phyloP scores from a whole-genome alignment of 2,888 invertebrate species.

The Gastrophysa polygoni region DNA sequence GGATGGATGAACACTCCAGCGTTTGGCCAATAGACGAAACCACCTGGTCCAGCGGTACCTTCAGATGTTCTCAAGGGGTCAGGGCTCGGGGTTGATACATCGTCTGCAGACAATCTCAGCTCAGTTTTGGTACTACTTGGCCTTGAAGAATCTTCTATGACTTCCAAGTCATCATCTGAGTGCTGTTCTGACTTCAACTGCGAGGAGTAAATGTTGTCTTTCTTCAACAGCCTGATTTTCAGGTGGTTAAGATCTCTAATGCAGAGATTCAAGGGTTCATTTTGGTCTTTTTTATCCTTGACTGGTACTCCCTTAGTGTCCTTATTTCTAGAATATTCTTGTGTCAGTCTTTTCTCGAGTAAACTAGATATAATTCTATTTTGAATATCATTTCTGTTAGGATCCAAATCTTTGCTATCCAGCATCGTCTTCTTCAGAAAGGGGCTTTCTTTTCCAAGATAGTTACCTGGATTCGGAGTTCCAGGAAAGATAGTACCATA shows the following conservation, averaged over 20 bases:
- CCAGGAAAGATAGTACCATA: conserved; percentile 87
- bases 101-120: conserved; percentile 44
- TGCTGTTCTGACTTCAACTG: conserved; percentile 68
- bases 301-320: conserved; percentile 19
- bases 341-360: conserved; percentile 71
- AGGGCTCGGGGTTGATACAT: conserved; percentile 59
- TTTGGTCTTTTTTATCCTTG: conserved; percentile 56
- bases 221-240: conserved; percentile 67
- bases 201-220: conserved; percentile 66
- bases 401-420: conserved; percentile 23
- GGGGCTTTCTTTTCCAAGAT: conserved; percentile 56
- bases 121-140: conserved; percentile 44
- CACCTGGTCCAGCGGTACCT: conserved; percentile 55
- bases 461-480: conserved; percentile 66
- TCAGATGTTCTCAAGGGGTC: conserved; percentile 57
- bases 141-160: conserved; percentile 52
- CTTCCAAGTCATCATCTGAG: conserved; percentile 62
- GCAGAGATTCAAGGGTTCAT: conserved; percentile 84
- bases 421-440: conserved; percentile 39
- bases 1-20: conserved; percentile 76
- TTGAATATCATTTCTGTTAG: conserved; percentile 68
- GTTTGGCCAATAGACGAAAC: conserved; percentile 74
- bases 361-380: conserved; percentile 73
- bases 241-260: conserved; percentile 75
- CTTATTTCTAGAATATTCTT: conserved; percentile 65